A percentile compares a stretch with the other conserved stretches of the same genome.
Conservation (phyloP, 1,140 invertebrate species). For the Aphis gossypii region DNA sequence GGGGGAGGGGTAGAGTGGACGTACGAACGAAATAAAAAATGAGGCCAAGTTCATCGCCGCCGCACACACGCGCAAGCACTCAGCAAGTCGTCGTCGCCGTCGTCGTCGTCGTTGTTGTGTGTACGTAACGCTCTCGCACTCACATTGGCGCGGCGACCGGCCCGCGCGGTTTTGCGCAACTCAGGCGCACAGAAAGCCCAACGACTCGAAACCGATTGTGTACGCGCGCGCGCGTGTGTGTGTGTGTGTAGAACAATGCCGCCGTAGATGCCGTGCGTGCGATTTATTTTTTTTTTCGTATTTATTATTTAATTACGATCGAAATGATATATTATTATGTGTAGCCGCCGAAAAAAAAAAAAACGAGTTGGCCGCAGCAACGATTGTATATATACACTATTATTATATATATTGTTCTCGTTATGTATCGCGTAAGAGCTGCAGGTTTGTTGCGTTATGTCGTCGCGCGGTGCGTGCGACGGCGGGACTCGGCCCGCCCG, state of each 20-base stretch:
- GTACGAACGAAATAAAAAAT: neutral
- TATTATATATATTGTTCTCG: neutral
- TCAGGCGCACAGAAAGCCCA: conserved; percentile 59
- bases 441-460: neutral
- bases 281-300: conserved; percentile 14
- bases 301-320: conserved; percentile 30
- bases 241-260: conserved; percentile 9
- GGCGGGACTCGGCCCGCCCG: no score
- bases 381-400: no score
- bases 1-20: neutral
- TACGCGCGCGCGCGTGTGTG: neutral
- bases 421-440: neutral
- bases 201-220: conserved; percentile 29
- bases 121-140: neutral
- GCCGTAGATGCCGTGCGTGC: neutral
- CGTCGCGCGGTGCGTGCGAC: neutral
- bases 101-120: conserved; percentile 57
- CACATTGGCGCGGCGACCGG: neutral
- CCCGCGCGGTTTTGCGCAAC: conserved; percentile 54
- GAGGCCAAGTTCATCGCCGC: conserved; percentile 43
- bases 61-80: neutral
- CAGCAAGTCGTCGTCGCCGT: neutral
- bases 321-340: conserved; percentile 5
- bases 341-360: neutral
- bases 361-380: neutral